Conservation (phyloP, 2,113 vertebrate species). For the Calyptomena viridis region DNA sequence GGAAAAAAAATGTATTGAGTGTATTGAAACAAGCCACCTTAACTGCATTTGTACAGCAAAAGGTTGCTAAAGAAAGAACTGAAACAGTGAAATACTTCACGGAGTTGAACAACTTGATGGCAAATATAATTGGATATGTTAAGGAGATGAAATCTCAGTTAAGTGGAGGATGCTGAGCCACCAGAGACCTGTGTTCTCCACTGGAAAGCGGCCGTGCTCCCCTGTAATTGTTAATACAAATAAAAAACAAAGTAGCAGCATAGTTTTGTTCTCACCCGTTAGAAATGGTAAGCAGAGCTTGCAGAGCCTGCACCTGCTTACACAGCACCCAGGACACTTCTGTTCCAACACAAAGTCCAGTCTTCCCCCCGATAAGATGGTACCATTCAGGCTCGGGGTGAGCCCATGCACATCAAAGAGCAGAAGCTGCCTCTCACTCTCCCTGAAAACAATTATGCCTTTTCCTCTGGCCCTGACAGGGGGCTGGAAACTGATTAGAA, state of each 20-base stretch:
- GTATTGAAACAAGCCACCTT: background rate
- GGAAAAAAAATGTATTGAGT: background rate
- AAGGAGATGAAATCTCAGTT: background rate
- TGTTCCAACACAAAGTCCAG: fast-evolving
- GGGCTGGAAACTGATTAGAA: constrained; percentile 25
- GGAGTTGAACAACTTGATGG: background rate
- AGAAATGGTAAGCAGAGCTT: background rate
- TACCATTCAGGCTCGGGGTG: background rate
- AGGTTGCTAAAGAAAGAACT: background rate
- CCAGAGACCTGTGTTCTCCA: background rate
- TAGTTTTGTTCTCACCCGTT: background rate
- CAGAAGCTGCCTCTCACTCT: background rate
- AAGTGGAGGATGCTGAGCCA: background rate
- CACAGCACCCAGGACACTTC: background rate
- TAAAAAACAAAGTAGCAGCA: background rate
- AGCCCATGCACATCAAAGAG: background rate
- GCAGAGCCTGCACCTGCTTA: background rate
- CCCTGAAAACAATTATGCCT: constrained; percentile 16
- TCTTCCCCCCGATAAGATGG: background rate
- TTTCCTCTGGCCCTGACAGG: background rate
- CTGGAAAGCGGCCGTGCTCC: background rate
- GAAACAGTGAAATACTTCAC: background rate
- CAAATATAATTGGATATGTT: background rate
- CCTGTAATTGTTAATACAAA: fast-evolving
- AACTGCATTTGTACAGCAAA: background rate